These are phyloP conservation scores for Mallotus villosus DNA, from an alignment of 2,797 vertebrate genomes.

Conservation along the genomic window DNA sequence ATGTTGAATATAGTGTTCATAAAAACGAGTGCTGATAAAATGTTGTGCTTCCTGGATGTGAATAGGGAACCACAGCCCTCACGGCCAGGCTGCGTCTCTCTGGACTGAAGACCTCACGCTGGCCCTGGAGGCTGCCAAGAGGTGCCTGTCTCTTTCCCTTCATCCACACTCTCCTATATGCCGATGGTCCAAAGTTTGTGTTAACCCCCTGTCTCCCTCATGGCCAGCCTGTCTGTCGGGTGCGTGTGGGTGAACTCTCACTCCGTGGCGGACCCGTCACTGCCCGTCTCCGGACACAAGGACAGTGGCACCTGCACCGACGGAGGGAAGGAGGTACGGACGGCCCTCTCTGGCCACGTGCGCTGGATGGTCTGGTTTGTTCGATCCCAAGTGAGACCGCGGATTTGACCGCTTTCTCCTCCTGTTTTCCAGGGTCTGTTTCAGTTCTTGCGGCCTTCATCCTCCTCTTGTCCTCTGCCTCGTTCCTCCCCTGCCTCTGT, in stretches of 20 bases:
- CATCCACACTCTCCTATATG: neutral
- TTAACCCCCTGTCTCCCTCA: conserved; percentile 11
- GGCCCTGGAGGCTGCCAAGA: conserved; percentile 82
- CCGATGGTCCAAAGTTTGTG: neutral
- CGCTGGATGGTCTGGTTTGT: too few species aligned
- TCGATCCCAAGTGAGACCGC: neutral
- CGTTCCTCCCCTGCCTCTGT: conserved; percentile 53
- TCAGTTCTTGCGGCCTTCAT: conserved; percentile 68
- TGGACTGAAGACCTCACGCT: conserved; percentile 89
- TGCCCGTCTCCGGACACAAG: conserved; percentile 80
- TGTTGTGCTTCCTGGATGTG: neutral
- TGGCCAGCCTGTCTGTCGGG: conserved; percentile 78
- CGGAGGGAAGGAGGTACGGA: conserved; percentile 80
- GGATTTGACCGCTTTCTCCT: neutral
- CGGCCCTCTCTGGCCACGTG: neutral
- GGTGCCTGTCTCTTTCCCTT: conserved; percentile 65
- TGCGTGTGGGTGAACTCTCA: conserved; percentile 87
- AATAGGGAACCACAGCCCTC: conserved; percentile 78
- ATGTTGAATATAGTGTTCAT: neutral
- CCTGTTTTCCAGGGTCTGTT: conserved; percentile 68
- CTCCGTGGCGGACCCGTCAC: conserved; percentile 79
- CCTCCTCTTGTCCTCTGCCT: conserved; percentile 36
- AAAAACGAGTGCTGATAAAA: neutral
- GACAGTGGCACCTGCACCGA: conserved; percentile 82
- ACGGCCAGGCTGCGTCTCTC: conserved; percentile 78